Base-by-base conservation (phyloP, 2,888 invertebrate genomes). In the Trichogramma evanescens region DNA sequence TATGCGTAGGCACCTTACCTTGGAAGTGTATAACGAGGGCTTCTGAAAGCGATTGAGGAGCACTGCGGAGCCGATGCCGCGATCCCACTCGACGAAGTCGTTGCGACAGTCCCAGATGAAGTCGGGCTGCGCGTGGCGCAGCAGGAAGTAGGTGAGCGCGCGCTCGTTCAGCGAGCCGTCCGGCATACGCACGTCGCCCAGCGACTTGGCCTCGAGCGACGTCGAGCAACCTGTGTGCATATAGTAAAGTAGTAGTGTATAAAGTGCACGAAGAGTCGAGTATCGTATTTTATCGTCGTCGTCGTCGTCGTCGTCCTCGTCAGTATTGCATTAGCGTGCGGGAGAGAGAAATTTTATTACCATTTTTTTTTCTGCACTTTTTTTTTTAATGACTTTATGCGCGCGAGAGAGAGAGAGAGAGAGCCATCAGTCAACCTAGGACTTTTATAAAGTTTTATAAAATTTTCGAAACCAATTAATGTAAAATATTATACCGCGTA, bases 91-190 rank as follows among this genome's bases (percentile, higher is more conserved):
- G 57, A 68, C 58, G 53, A 77, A 76, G 59, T 76, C 71, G 56
- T 75, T 76, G 9, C 75, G 70, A 41, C 72, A 73, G 56, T 76
- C 75, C 75, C 75, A 75, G 58, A 73, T 70, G 52, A 75, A 72
- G 64, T 75, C 72, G 1, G 73, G 72, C 41, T 67, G 66, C 40
- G 59, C 68, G 65, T 72, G 65, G 6, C 69, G 67, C 53, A 74
- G 54, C 50, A 73, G 61, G 26, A 69, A 65, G 62, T 69, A 74
- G 58, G 70, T 68, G 49, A 75, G 64, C 10, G 71, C 71, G 59
- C 63, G 71, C 61, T 75, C 75, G 66, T 75, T 75, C 42, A 72
- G 63, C 4, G 66, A 65, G 6, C 71, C 72, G 50, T 76, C 72
- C 42, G 67, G 10, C 40, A 65, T 64, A 42, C 68, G 66, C 49